Evolutionary conservation across 2,888 invertebrate species (phyloP).

Genomic region (Melanostoma mellinum): DNA sequence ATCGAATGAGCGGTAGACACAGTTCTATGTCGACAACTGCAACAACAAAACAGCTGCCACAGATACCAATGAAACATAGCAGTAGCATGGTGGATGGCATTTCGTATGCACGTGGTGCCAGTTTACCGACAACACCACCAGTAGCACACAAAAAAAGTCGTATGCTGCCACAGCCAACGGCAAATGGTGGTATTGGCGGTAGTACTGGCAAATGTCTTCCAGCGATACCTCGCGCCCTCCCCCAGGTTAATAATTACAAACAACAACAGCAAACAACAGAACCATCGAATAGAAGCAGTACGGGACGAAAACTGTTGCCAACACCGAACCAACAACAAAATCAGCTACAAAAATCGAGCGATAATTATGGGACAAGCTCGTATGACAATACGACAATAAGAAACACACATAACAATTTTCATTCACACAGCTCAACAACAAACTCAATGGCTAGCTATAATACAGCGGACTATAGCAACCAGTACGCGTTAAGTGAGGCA

Average conservation of each 20-base stretch:
- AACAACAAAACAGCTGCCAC: slow-evolving; percentile 77
- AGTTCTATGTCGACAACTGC: slow-evolving; percentile 70
- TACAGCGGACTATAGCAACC: slow-evolving; percentile 83
- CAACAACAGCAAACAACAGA: slow-evolving; percentile 51
- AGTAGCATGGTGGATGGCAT: slow-evolving; percentile 78
- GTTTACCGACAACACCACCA: slow-evolving; percentile 77
- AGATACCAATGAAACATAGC: slow-evolving; percentile 76
- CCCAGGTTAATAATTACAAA: slow-evolving; percentile 73
- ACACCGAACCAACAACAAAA: slow-evolving; percentile 66
- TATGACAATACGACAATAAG: slow-evolving; percentile 71
- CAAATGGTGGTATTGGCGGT: slow-evolving; percentile 86
- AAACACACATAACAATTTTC: slow-evolving; percentile 68
- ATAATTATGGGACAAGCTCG: slow-evolving; percentile 58
- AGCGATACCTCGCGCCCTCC: slow-evolving; percentile 76
- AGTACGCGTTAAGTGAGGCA: slow-evolving; percentile 8
- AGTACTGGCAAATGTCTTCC: slow-evolving; percentile 84
- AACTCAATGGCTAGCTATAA: slow-evolving; percentile 84
- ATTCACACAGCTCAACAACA: slow-evolving; percentile 78
- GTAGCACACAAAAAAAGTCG: slow-evolving; percentile 74
- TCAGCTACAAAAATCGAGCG: slow-evolving; percentile 34
- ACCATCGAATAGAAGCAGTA: slow-evolving; percentile 75
- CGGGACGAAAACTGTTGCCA: slow-evolving; percentile 63
- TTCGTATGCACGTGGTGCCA: slow-evolving; percentile 76
- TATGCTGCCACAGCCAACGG: slow-evolving; percentile 75
- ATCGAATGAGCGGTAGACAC: slow-evolving; percentile 56